Base-by-base conservation (phyloP, 1,140 invertebrate genomes). In the Neomicropteryx cornuta region DNA sequence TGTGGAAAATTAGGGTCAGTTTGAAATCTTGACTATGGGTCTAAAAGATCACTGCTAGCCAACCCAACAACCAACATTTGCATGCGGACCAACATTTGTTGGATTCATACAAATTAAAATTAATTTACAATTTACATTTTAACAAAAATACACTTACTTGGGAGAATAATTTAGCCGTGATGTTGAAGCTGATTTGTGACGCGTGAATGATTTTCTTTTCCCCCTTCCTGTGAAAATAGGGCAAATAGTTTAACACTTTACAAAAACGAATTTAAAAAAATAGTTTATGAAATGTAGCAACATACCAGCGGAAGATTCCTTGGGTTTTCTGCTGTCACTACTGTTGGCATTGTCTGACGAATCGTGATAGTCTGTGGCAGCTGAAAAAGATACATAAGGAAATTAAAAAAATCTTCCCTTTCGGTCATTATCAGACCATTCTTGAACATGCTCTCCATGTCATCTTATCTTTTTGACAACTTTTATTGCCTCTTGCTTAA, bases 171-270 rank as follows among this genome's bases (percentile, higher is more conserved):
- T 73, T 3, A 77, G 56, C 13, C 73, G 68, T 0, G 73, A 74
- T 0, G 73, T 75, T 1, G 72, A 78, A 2, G 75, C 67, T 19
- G 73, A 76, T 58, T 77, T 79, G 50, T 76, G 62, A 34, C 75
- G 70, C 0, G 76, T 75, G 47, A 79, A 79, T 28, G 75, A 56
- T 31, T 76, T 73, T 38, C 72, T 72, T 16, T 73, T 58, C 10
- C 70, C 55, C 36, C 59, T 58, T 29, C 64, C 62, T 67, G 45
- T 19, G 23, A 35, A 6, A 35, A 6, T 24, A 24, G 18, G 20
- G 27, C 16, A 53, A 51, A 18, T 17, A 31, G 30, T 33, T n/a
- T 17, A 34, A 34, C n/a, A 11, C 11, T 4, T 34, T 10, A 5
- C 13, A 32, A 21, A 41, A 19, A 36, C 13, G 23, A 27, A 27